phyloP scores from a whole-genome alignment of 1,140 invertebrate species.

The Lineus longissimus region DNA sequence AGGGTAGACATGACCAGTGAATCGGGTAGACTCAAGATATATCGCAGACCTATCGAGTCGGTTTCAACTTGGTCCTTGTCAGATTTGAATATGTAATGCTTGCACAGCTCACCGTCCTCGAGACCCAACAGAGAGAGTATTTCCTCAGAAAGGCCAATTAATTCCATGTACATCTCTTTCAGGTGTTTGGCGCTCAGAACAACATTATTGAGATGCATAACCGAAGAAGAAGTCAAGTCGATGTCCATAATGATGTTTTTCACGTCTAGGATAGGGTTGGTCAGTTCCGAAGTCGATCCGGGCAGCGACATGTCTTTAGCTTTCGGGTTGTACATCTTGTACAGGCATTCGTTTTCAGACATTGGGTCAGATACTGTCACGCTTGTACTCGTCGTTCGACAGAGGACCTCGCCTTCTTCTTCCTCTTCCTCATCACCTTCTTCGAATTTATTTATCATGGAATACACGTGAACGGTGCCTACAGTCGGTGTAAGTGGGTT shows the following conservation, averaged over 20 bases:
- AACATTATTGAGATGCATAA: neutral
- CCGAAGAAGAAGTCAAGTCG: neutral
- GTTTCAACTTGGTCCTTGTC: conserved; percentile 6
- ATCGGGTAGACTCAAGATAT: neutral
- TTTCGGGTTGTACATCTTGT: conserved; percentile 7
- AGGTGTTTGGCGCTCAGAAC: neutral
- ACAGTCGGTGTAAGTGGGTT: neutral
- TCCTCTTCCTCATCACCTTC: conserved; percentile 3
- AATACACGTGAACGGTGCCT: neutral
- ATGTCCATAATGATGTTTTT: conserved; percentile 7
- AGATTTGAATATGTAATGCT: conserved; percentile 2
- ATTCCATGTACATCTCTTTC: neutral
- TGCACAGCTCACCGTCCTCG: neutral
- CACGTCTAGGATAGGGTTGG: conserved; percentile 5
- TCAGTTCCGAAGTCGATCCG: conserved; percentile 1
- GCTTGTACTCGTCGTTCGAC: neutral
- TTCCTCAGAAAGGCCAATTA: neutral
- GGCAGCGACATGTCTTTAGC: neutral
- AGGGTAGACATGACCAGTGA: neutral
- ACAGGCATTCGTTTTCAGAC: neutral
- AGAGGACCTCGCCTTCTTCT: neutral
- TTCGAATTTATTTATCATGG: conserved; percentile 6
- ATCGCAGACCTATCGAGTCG: neutral
- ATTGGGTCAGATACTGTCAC: neutral
- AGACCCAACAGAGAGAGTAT: neutral